Percentiles rank a stretch among this genome's conserved stretches.
Conservation (phyloP, 2,888 invertebrate species). For the Yponomeuta sedellus region DNA sequence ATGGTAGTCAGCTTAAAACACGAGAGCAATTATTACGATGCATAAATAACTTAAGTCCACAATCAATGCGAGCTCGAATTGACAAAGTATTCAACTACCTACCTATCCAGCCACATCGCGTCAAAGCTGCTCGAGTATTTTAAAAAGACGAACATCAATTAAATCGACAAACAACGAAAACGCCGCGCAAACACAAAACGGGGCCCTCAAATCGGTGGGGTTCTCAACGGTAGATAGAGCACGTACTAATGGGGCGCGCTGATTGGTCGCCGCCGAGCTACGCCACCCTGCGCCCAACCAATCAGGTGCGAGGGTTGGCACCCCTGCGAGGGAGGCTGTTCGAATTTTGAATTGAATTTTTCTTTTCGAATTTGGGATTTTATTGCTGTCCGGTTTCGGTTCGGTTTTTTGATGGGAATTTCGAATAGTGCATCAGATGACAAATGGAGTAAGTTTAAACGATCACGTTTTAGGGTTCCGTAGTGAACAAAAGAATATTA, state of each 20-base stretch:
- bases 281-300: constrained; percentile 36
- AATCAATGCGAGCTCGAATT: no score
- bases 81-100: no score
- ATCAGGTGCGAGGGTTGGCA: constrained; percentile 36
- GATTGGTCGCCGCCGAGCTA: constrained; percentile 40
- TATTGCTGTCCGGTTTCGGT: neutral
- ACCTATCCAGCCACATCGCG: neutral
- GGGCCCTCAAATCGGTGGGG: constrained; percentile 51
- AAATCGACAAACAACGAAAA: constrained; percentile 68
- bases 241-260: constrained; percentile 22
- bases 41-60: no score
- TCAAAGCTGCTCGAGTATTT: neutral
- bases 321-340: constrained; percentile 25
- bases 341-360: constrained; percentile 17
- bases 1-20: no score
- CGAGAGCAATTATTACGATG: no score
- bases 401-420: neutral
- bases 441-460: neutral
- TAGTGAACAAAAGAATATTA: no score
- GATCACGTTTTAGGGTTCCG: no score
- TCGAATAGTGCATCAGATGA: neutral
- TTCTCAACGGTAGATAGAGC: constrained; percentile 59
- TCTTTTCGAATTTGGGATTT: neutral
- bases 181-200: constrained; percentile 67
- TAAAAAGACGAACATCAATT: constrained; percentile 43